A percentile compares a stretch with the other conserved stretches of the same genome.
Conservation (phyloP, 2,113 vertebrate genomes). For the Shinisaurus crocodilurus region DNA sequence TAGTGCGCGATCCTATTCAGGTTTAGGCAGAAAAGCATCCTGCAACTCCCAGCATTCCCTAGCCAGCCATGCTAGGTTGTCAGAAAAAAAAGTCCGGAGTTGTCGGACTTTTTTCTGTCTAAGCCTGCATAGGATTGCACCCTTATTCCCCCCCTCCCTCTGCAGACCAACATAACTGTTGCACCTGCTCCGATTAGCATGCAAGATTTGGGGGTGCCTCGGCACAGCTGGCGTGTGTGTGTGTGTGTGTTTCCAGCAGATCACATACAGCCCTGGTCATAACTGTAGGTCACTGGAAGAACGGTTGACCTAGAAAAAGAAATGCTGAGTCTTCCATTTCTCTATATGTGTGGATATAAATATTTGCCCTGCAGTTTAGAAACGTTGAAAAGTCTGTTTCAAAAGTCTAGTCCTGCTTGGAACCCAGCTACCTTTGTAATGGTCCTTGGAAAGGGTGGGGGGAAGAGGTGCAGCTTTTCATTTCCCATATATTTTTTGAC, state of each 20-base stretch:
- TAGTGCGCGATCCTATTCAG: too few relatives aligned
- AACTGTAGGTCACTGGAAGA: constrained; percentile 17
- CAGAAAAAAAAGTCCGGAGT: too few relatives aligned
- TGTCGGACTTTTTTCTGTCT: too few relatives aligned
- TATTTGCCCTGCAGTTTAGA: constrained; percentile 55
- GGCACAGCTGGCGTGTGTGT: too few relatives aligned
- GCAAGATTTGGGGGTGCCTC: too few relatives aligned
- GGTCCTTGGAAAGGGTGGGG: constrained; percentile 6
- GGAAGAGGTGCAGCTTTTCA: neutral
- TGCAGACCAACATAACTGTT: too few relatives aligned
- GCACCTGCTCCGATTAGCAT: too few relatives aligned
- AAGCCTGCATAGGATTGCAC: too few relatives aligned
- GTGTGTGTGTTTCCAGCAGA: neutral
- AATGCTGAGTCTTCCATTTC: constrained; percentile 41
- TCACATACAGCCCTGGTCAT: neutral
- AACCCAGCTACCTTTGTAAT: constrained; percentile 44
- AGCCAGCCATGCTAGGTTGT: too few relatives aligned
- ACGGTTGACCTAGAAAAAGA: constrained; percentile 8
- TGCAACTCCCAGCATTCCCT: too few relatives aligned
- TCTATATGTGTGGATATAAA: neutral
- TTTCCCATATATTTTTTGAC: neutral
- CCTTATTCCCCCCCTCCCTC: too few relatives aligned
- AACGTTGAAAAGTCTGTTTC: constrained; percentile 30
- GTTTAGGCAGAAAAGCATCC: too few relatives aligned
- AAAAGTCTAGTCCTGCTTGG: constrained; percentile 33